Evolutionary conservation across 2,113 vertebrate species (phyloP).

Genomic region (Euleptes europaea): DNA sequence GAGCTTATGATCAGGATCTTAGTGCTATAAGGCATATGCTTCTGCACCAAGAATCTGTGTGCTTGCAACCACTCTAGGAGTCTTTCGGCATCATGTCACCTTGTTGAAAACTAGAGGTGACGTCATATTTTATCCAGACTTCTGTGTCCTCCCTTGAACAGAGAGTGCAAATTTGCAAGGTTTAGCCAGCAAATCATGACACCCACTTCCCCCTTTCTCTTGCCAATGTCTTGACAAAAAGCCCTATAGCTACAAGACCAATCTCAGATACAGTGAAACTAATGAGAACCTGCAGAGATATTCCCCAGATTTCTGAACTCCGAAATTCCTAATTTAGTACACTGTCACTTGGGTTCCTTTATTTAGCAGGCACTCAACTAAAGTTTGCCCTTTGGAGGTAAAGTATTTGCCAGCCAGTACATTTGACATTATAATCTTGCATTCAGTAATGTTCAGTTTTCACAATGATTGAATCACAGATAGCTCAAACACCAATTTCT

Average conservation of each 20-base stretch:
- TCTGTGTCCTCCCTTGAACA: not conserved
- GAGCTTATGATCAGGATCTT: not conserved
- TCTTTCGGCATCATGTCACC: not conserved
- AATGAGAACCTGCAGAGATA: conserved; percentile 24
- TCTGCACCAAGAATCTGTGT: not conserved
- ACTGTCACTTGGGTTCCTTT: conserved; percentile 5
- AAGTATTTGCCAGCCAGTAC: not conserved
- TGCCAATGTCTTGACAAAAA: not conserved
- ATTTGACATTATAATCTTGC: not conserved
- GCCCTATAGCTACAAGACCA: not conserved
- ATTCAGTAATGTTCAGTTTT: not conserved
- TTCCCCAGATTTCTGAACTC: not conserved
- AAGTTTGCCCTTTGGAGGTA: conserved; percentile 16
- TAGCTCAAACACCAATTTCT: not conserved
- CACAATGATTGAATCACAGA: too few species aligned
- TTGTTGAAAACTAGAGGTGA: not conserved
- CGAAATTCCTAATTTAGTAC: not conserved
- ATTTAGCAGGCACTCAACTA: conserved; percentile 28
- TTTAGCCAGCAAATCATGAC: not conserved
- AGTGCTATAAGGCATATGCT: not conserved
- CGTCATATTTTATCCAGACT: not conserved
- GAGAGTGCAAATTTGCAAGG: not conserved
- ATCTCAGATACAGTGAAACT: conserved; percentile 39
- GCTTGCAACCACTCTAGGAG: not conserved
- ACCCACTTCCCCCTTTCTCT: not conserved